Base-by-base conservation (phyloP, 2,797 vertebrate species). In the Hafferia zeledoni region DNA sequence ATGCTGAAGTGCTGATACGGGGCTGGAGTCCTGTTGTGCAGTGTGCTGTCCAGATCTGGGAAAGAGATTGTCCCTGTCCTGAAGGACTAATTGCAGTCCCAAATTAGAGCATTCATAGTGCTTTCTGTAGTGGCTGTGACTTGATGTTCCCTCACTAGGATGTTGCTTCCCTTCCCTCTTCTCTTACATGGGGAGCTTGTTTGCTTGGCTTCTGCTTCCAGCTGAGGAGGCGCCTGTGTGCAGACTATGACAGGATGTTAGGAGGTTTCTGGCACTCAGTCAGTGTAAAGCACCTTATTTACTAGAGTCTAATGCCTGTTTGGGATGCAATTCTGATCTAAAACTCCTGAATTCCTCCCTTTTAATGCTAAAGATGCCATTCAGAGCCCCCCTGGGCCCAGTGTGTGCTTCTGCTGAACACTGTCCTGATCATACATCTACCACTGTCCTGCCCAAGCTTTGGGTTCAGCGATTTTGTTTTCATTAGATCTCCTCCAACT, bases 261-360 rank as follows among this genome's bases (percentile, higher is more conserved):
- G 87, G 92, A 95, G 77, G 49, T 84, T 95, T 95, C 80, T 96
- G 85, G 77, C 87, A 64, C 72, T 86, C 76, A 56, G 47, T 92
- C 91, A 79, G 67, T 11, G 41, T 92, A 85, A 94, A 95, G 64
- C 67, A 17, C 59, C 67, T 60, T 91, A 53, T 93, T 97, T 96
- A 94, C 90, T 90, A 59, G 76, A 74, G 74, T 55, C 69, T 86
- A 64, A 43, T 89, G 86, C 74, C 87, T 31, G 6, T 43, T 23
- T 91, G 85, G 89, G 85, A 90, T 90, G 77, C 59, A 27, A 31
- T 91, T 87, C 87, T 89, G 70, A 88, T 86, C 85, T 83, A 87
- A 92, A 92, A 77, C 91, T 49, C 64, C 74, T 68, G 80, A 93
- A 87, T 94, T 84, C 49, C 50, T 89, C 82, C 52, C 84, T 89